Conservation (phyloP, 1,140 invertebrate species). For the Helicoverpa armigera region DNA sequence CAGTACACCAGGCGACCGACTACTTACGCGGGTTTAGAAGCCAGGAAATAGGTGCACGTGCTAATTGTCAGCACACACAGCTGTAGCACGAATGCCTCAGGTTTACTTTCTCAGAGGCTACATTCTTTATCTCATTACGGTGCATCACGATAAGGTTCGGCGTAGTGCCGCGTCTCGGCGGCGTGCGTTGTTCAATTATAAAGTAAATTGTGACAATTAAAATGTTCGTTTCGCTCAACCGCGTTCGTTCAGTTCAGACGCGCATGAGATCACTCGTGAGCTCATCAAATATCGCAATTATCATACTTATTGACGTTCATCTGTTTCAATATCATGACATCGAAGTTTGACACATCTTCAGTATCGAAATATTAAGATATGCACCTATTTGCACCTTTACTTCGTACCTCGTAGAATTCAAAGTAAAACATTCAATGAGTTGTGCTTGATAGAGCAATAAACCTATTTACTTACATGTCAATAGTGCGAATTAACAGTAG, state of each 20-base stretch:
- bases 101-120: slow-evolving; percentile 56
- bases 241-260: slow-evolving; percentile 42
- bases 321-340: slow-evolving; percentile 24
- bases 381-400: not conserved
- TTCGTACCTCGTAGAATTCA: not conserved
- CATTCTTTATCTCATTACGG: slow-evolving; percentile 52
- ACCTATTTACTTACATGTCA: slow-evolving; percentile 36
- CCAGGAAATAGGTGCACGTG: slow-evolving; percentile 67
- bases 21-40: slow-evolving; percentile 59
- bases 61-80: slow-evolving; percentile 65
- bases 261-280: slow-evolving; percentile 74
- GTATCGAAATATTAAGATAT: not conserved
- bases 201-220: slow-evolving; percentile 68
- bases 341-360: not conserved
- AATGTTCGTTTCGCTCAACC: slow-evolving; percentile 58
- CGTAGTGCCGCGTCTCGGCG: slow-evolving; percentile 17
- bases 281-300: slow-evolving; percentile 70
- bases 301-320: slow-evolving; percentile 41
- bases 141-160: slow-evolving; percentile 41
- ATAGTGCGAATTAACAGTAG: slow-evolving; percentile 43
- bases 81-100: slow-evolving; percentile 33
- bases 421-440: not conserved
- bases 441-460: not conserved
- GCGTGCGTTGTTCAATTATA: slow-evolving; percentile 59
- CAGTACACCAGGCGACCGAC: slow-evolving; percentile 59